Evolutionary conservation across 1,140 invertebrate species (phyloP), one percentile per base, ranked within the genome.

Genomic region (Anastrepha ludens): DNA sequence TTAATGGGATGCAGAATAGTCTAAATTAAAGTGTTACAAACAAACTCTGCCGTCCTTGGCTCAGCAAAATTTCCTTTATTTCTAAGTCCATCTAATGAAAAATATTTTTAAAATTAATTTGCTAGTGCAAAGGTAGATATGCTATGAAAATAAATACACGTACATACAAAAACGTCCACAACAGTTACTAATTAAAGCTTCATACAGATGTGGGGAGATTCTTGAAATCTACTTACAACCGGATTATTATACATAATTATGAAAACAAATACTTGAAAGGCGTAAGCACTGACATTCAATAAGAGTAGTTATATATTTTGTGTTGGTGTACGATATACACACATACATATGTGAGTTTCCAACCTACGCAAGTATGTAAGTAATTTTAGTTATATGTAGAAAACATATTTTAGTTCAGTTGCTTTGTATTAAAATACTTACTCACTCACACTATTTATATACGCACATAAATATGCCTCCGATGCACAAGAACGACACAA

Each of bases 221-320:
- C 65, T 67, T 67, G 65, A 67, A 13, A 67, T 67, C n/a, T 67
- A 11, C 20, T 67, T 13, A 67, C 20, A n/a, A 67, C n/a, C 39
- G 65, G 20, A 39, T 67, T 67, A 67, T 67, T 39, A 67, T 29
- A 29, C 29, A 29, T 67, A 67, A 41, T 67, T 67, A 67, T 39
- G 65, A 6, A 41, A 41, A 39, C 20, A 39, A 67, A 67, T 67
- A 39, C 7, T 39, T 39, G 65, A 67, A 67, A 13, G 39, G 20
- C 55, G 55, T 8, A 58, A 58, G 55, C 7, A 13, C 65, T 67
- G 29, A 67, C 65, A 67, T 13, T 67, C 20, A 39, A 67, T 29
- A 67, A 13, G 29, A 9, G 8, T 67, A 8, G n/a, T 17, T 20
- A 15, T 67, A 29, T 41, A 67, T 41, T 39, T 29, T 67, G 65